Evolutionary conservation across 2,888 invertebrate genomes (phyloP).

Genomic region (Tetramorium bicarinatum): DNA sequence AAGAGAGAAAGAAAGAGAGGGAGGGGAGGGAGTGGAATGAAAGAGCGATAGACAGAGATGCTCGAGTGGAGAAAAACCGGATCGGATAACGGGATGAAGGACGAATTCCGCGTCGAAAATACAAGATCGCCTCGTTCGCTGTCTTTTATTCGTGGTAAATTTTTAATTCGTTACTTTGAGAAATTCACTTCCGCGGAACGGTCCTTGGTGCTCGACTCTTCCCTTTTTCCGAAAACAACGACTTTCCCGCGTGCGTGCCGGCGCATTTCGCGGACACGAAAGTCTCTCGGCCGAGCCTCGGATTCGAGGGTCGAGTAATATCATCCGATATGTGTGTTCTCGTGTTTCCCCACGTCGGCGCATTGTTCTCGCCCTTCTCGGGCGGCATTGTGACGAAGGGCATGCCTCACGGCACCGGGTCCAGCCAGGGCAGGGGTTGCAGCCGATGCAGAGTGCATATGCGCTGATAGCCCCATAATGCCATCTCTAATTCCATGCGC

Average conservation of each 20-base stretch:
- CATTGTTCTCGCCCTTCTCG: constrained; percentile 84
- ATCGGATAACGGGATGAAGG: constrained; percentile 30
- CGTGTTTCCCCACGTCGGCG: constrained; percentile 82
- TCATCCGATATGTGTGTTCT: constrained; percentile 83
- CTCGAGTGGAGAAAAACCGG: constrained; percentile 21
- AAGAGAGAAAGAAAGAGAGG: background rate
- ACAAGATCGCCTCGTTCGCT: background rate
- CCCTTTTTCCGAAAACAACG: constrained; percentile 8
- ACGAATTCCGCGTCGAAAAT: constrained; percentile 50
- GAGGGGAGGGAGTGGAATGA: background rate
- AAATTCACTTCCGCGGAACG: constrained; percentile 22
- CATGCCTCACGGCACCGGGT: constrained; percentile 71
- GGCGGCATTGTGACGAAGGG: constrained; percentile 80
- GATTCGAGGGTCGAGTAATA: constrained; percentile 82
- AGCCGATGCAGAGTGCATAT: constrained; percentile 82
- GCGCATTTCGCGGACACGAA: constrained; percentile 61
- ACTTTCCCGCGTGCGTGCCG: constrained; percentile 31
- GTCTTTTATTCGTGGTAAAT: background rate
- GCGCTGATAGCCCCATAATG: constrained; percentile 85
- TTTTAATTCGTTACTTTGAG: constrained; percentile 22
- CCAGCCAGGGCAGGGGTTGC: constrained; percentile 60
- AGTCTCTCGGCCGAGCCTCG: constrained; percentile 61
- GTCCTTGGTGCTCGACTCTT: constrained; percentile 28
- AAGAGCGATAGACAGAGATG: constrained; percentile 30
- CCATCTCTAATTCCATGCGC: constrained; percentile 86